These are phyloP conservation scores for Clarias magur DNA, from an alignment of 2,113 vertebrate genomes.

Conservation along the genomic window DNA sequence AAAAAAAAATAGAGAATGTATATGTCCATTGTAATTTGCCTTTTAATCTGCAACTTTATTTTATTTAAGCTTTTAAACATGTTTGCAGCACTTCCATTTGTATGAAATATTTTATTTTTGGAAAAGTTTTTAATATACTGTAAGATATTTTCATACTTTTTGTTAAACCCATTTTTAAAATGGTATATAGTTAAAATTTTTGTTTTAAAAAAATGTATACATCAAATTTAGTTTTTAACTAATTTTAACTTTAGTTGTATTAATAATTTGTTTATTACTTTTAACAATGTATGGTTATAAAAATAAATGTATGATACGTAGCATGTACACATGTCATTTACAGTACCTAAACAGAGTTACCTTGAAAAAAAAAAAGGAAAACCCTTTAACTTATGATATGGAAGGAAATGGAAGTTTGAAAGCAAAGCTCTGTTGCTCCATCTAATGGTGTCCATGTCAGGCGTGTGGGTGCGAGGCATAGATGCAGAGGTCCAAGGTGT, in stretches of 20 bases:
- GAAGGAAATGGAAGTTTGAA: background rate
- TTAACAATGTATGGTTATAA: too few species aligned
- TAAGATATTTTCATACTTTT: background rate
- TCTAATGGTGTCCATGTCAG: conserved; percentile 35
- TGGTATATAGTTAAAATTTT: too few species aligned
- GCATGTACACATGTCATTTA: background rate
- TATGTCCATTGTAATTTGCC: background rate
- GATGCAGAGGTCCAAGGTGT: too few species aligned
- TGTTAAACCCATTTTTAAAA: too few species aligned
- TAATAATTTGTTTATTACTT: too few species aligned
- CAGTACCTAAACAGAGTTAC: background rate
- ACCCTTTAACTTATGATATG: background rate
- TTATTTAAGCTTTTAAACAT: background rate
- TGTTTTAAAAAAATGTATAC: too few species aligned
- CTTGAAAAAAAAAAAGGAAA: background rate
- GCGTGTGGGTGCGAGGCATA: too few species aligned
- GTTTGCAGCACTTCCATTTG: background rate
- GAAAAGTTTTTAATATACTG: background rate
- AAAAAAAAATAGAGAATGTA: background rate
- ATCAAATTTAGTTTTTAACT: too few species aligned
- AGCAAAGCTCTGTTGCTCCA: background rate
- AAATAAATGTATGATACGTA: background rate
- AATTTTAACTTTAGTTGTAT: too few species aligned
- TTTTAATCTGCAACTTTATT: background rate
- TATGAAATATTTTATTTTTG: background rate